These are phyloP conservation scores for Conus ventricosus DNA, from an alignment of 1,140 invertebrate genomes.

Conservation along the genomic window DNA sequence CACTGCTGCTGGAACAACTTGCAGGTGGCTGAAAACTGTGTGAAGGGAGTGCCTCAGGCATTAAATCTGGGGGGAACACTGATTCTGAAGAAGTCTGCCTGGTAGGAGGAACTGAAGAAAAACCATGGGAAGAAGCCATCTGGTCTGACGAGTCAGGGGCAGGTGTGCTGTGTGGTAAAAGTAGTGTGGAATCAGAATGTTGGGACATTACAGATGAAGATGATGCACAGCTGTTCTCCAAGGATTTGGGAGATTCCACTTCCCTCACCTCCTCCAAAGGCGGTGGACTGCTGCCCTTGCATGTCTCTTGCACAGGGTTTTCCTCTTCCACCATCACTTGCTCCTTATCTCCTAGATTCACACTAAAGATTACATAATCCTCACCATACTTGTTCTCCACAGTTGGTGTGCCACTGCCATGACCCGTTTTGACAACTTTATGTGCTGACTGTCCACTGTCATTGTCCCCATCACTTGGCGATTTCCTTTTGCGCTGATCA, in stretches of 20 bases:
- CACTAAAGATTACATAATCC: constrained; percentile 56
- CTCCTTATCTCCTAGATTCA: constrained; percentile 55
- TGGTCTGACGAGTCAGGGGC: neutral
- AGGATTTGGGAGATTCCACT: neutral
- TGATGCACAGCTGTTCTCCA: neutral
- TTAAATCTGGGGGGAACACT: neutral
- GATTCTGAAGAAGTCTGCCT: constrained; percentile 20
- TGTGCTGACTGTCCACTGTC: neutral
- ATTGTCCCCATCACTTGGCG: constrained; percentile 7
- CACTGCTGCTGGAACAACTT: neutral
- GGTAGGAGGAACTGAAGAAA: neutral
- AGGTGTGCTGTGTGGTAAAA: neutral
- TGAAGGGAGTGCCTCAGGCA: neutral
- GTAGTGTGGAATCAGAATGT: neutral
- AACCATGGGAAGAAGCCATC: neutral
- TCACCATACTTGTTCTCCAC: neutral
- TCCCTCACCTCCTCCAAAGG: neutral
- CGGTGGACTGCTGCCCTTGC: neutral
- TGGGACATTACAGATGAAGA: neutral
- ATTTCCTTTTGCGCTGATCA: constrained; percentile 30
- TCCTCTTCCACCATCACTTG: constrained; percentile 27
- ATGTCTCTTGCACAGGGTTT: neutral
- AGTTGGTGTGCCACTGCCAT: neutral
- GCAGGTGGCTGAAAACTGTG: neutral
- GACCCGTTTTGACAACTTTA: neutral